phyloP scores from a whole-genome alignment of 2,113 vertebrate genomes.

The Herpailurus yagouaroundi region DNA sequence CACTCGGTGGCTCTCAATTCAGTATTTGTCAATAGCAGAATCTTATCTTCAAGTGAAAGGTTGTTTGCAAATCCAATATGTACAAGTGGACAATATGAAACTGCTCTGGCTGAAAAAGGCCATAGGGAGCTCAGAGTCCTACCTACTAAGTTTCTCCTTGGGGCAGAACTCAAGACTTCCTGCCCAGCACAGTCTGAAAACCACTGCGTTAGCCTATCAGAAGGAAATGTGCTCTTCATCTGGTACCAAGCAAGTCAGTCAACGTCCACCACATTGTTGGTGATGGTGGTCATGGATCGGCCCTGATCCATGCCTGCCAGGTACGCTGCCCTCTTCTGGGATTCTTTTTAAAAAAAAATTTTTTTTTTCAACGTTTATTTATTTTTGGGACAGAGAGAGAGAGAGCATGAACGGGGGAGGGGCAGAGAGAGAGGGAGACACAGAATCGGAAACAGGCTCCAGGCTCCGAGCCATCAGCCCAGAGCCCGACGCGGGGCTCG shows the following conservation, averaged over 20 bases:
- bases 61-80: background rate
- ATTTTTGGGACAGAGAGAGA: too few species aligned
- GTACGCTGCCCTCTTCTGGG: background rate
- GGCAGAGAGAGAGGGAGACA: too few species aligned
- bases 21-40: background rate
- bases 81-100: constrained; percentile 4
- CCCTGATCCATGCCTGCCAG: background rate
- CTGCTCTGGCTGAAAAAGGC: background rate
- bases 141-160: background rate
- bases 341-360: too few species aligned
- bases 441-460: too few species aligned
- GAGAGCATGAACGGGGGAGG: too few species aligned
- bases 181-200: background rate
- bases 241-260: background rate
- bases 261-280: accelerated
- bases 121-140: background rate
- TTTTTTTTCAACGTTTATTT: too few species aligned
- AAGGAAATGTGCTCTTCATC: background rate
- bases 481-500: too few species aligned
- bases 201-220: background rate
- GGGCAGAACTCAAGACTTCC: background rate
- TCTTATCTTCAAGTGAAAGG: constrained; percentile 21
- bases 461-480: too few species aligned
- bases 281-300: background rate
- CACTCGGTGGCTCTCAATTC: background rate